Evolutionary conservation across 92 coral and sea anemone species (phyloP), one percentile per base, ranked within the genome.

Genomic region (Epizoanthus scotinus): DNA sequence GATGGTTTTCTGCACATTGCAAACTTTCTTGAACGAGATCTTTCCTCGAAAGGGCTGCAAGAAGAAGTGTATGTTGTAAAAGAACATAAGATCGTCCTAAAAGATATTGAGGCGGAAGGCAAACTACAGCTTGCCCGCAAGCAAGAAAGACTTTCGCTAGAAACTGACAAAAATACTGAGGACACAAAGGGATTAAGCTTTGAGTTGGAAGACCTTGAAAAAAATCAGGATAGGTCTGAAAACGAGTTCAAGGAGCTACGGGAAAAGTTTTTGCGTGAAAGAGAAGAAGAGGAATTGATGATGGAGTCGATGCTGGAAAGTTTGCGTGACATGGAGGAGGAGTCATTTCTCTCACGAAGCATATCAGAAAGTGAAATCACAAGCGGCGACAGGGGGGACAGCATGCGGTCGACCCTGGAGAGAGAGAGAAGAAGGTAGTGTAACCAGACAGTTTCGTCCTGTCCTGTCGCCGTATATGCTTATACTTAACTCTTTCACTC

Each of bases 31-130:
- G 97, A 93, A 61, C 87, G 86, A 31, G 89, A 77, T 27, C 88
- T 93, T 5, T 75, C 82, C 7, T 70, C 97, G 8, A 88, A 90
- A 4, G 87, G 84, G 28, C 86, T 85, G 55, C 93, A 82, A 52
- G 90, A 75, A 27, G 91, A 92, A 20, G 86, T 87, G 68, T 91
- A 75, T 52, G 79, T 73, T 15, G 79, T 94, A 2, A 73, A 90
- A 3, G 97, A 93, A 73, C 94, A 70, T 40, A 84, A 87, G 73
- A 80, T 93, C 1, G 87, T 87, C 9, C 85, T 96, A 8, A 90
- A 96, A 47, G 99, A 91, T 70, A 89, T 89, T 54, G 91, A 89
- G 64, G 95, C 85, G 2, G 95, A 90, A 68, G 99, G 96, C 29
- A 94, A 94, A 26, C 61, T 91, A 50, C 89, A 93, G 50, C 82